Evolutionary conservation across 2,888 invertebrate species (phyloP), one percentile per base, ranked within the genome.

Genomic region (Elysia crispata): DNA sequence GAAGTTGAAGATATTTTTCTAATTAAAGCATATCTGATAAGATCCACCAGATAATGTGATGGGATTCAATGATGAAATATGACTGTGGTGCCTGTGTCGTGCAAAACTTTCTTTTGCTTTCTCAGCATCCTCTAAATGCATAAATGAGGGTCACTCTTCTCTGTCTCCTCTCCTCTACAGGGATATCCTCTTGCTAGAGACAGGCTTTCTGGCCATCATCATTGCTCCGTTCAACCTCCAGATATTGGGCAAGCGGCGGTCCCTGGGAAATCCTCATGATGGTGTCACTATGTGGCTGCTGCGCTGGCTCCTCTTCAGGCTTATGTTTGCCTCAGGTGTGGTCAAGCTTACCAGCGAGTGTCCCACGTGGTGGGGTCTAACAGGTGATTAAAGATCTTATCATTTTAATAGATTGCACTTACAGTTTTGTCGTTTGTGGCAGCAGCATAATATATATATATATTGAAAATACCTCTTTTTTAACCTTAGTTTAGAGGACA

Each of bases 291-390:
- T 95, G 85, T 95, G 95, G 95, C 92, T 95, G 50, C 94, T 95
- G 1, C 94, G 94, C 81, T 96, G 96, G 95, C 93, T 96, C 15
- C 93, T 95, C 6, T 96, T 96, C 85, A 93, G 96, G 69, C 94
- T 95, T 76, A 93, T 95, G 93, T 95, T 96, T 90, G 94, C 95
- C 1, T 94, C 94, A 5, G 96, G 95, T 3, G 93, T 95, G 25
- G 94, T 95, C 0, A 96, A 96, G 91, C 92, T 96, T 60, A 94
- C 94, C 60, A 95, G 95, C 89, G 94, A 94, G 30, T 95, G 95
- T 88, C 95, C 95, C 0, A 93, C 95, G 54, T 96, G 96, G 96
- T 96, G 96, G 96, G 94, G 94, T 84, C 93, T 96, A 60, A 94
- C 94, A 88, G 95, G 95, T 95, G 92, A 85, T 86, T 3, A 41